phyloP scores from a whole-genome alignment of 1,140 invertebrate species.

The Caerostris darwini region DNA sequence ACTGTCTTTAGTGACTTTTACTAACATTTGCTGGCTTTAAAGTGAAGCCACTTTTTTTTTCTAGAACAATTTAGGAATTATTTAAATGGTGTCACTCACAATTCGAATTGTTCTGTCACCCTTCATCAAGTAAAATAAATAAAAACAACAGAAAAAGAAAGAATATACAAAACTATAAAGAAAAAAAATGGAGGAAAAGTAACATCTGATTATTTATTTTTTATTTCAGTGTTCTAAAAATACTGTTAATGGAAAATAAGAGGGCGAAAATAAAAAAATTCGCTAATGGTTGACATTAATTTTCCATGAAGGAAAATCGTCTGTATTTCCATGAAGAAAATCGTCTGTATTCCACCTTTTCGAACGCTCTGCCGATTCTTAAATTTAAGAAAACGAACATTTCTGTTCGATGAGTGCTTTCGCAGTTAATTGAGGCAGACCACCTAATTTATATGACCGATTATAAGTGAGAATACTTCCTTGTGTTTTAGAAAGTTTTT shows the following conservation, averaged over 20 bases:
- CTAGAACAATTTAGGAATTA: not conserved
- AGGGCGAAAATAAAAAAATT: not conserved
- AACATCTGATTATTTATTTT: not conserved
- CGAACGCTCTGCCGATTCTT: conserved; percentile 13
- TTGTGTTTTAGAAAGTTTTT: not conserved
- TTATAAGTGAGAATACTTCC: not conserved
- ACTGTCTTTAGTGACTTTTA: too few relatives aligned
- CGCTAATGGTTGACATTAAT: conserved; percentile 5
- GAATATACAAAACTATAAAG: not conserved
- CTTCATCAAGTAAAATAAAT: not conserved
- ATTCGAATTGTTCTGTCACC: not conserved
- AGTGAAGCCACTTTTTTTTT: too few relatives aligned
- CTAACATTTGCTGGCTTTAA: too few relatives aligned
- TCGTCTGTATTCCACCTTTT: not conserved
- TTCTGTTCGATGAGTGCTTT: not conserved
- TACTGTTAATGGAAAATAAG: not conserved
- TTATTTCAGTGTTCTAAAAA: not conserved
- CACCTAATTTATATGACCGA: not conserved
- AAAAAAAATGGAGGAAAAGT: not conserved
- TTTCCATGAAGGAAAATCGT: conserved; percentile 3
- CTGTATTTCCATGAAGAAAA: not conserved
- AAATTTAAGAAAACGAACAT: not conserved
- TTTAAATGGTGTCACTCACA: not conserved
- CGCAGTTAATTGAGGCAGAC: not conserved
- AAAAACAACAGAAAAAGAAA: not conserved